Conservation (phyloP, 2,797 vertebrate species). For the Pelobates cultripes region DNA sequence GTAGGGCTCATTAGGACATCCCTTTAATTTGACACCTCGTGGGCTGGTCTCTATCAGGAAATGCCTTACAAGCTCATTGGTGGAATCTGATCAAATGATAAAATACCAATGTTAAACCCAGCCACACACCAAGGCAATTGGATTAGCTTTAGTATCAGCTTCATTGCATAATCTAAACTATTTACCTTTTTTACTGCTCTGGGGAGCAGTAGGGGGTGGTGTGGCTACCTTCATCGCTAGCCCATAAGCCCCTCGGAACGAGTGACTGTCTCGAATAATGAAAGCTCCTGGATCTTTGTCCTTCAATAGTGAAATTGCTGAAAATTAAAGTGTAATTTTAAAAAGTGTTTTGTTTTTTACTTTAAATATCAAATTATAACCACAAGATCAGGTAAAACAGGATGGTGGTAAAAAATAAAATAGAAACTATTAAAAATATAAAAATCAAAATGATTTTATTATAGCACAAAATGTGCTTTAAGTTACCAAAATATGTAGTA, state of each 20-base stretch:
- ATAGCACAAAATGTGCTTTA: too few relatives aligned
- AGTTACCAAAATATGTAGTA: too few relatives aligned
- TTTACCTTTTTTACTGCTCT: slow-evolving; percentile 94
- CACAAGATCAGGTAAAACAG: too few relatives aligned
- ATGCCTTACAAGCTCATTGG: slow-evolving; percentile 94
- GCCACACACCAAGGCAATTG: background rate
- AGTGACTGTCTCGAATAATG: slow-evolving; percentile 97
- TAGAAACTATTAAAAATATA: too few relatives aligned
- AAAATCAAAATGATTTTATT: too few relatives aligned
- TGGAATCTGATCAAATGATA: slow-evolving; percentile 78
- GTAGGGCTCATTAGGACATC: slow-evolving; percentile 95
- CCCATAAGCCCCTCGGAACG: slow-evolving; percentile 94
- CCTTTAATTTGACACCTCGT: slow-evolving; percentile 97
- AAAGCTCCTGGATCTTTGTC: slow-evolving; percentile 96
- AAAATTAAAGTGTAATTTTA: background rate
- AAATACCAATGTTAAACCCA: background rate
- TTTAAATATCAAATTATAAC: too few relatives aligned
- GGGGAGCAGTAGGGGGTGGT: slow-evolving; percentile 84
- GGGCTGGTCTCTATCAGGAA: slow-evolving; percentile 97
- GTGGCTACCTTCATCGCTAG: slow-evolving; percentile 97
- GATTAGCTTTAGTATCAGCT: too few relatives aligned
- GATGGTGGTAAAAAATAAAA: background rate
- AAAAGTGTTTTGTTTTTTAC: too few relatives aligned
- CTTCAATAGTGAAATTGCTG: slow-evolving; percentile 90
- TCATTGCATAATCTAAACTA: too few relatives aligned